Evolutionary conservation across 1,140 invertebrate genomes (phyloP), one percentile per base, ranked within the genome.

Genomic region (Hypsibius dujardini): DNA sequence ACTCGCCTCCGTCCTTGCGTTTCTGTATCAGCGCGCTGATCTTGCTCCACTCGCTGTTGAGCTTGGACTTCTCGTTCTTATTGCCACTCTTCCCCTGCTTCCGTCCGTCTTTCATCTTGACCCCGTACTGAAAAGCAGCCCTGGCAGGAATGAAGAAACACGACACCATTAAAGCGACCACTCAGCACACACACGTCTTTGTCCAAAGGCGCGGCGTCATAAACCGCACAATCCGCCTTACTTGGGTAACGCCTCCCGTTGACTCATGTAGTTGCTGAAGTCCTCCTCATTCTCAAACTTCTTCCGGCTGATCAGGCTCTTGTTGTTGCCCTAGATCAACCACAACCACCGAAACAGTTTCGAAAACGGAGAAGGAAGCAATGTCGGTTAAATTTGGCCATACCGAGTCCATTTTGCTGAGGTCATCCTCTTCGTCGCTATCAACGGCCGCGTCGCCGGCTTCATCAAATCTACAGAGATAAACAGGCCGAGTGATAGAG

Each of bases 271-370:
- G 71, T 93, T 90, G 56, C 92, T 94, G 80, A 98, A 98, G 76
- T 98, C 95, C 78, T 99, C 95, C 73, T 91, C 89, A 0, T 92
- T 96, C 76, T 98, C 95, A 79, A 98, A 98, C 80, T 98, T 95
- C 95, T 95, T 98, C 47, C 95, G 76, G 3, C 83, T 83, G 47
- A 85, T 77, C 1, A 82, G 82, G 28, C 82, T 82, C 74, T 85
- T 85, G 73, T 84, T 85, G 72, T 83, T 85, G 40, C 84, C 83
- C 79, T 79, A 56, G 14, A 74, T 72, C 70, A 72, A 59, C 28
- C 28, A 28, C 28, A 28, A 28, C 28, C 28, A 28, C 28, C 28
- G 28, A 28, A 28, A 28, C 28, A 28, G 28, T 28, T 28, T 28
- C 28, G 28, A 28, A 28, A 28, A 28, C 28, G 28, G 28, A 28